Evolutionary conservation across 2,113 vertebrate genomes (phyloP).

Genomic region (Illadopsis cleaveri): DNA sequence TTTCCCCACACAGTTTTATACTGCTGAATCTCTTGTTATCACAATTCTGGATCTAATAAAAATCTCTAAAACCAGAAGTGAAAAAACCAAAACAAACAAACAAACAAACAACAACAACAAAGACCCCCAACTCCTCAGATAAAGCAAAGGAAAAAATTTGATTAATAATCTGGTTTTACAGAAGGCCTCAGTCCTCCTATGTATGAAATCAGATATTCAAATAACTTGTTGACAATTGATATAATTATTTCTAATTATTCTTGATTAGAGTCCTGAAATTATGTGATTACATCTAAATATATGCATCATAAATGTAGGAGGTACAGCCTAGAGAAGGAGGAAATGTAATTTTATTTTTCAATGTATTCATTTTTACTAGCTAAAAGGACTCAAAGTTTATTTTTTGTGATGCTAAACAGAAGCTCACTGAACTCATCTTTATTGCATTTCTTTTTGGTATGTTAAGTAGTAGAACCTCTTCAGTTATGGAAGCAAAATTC

Average conservation of each 20-base stretch:
- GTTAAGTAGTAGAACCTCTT: not conserved
- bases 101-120: not conserved
- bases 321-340: not conserved
- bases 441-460: not conserved
- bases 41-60: not conserved
- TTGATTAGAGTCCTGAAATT: not conserved
- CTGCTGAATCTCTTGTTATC: not conserved
- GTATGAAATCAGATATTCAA: not conserved
- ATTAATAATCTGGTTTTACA: not conserved
- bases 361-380: not conserved
- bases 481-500: not conserved
- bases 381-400: not conserved
- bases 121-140: not conserved
- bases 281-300: not conserved
- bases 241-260: not conserved
- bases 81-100: not conserved
- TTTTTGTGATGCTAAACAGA: not conserved
- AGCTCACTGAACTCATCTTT: not conserved
- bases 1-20: not conserved
- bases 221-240: slow-evolving; percentile 10
- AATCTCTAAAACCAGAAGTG: not conserved
- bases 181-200: not conserved
- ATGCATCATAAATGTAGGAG: not conserved
- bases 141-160: not conserved
- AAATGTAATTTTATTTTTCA: not conserved